phyloP scores from a whole-genome alignment of 2,113 vertebrate genomes.

The Glaucomys volans region DNA sequence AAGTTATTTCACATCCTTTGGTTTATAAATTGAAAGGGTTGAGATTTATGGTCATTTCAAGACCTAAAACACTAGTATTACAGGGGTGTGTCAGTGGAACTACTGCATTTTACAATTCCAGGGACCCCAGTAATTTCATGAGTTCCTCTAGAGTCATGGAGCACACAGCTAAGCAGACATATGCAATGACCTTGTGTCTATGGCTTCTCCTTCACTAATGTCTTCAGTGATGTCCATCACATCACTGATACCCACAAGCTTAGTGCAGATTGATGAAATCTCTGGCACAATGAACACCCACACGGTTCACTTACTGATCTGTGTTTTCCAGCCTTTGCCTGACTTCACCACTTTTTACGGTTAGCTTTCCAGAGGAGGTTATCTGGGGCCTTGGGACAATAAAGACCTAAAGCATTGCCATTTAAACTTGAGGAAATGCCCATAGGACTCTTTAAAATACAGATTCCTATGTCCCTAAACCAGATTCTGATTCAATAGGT shows the following conservation, averaged over 20 bases:
- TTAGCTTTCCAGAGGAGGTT: background rate
- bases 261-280: background rate
- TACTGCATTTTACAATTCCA: background rate
- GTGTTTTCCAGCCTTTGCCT: background rate
- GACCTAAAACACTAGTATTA: conserved; percentile 26
- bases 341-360: background rate
- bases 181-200: background rate
- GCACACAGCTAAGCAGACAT: background rate
- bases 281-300: background rate
- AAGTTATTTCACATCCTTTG: conserved; percentile 54
- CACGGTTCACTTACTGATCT: background rate
- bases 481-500: conserved; percentile 21
- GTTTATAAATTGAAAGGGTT: background rate
- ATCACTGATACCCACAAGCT: background rate
- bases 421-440: background rate
- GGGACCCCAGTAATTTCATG: background rate
- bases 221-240: background rate
- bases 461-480: background rate
- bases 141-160: background rate
- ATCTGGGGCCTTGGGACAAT: background rate
- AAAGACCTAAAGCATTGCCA: background rate
- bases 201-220: background rate
- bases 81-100: background rate
- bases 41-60: background rate
- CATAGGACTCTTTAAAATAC: background rate